A percentile compares a stretch with the other conserved stretches of the same genome.
Evolutionary conservation across 2,113 vertebrate species (phyloP).

Genomic region (Canis aureus): DNA sequence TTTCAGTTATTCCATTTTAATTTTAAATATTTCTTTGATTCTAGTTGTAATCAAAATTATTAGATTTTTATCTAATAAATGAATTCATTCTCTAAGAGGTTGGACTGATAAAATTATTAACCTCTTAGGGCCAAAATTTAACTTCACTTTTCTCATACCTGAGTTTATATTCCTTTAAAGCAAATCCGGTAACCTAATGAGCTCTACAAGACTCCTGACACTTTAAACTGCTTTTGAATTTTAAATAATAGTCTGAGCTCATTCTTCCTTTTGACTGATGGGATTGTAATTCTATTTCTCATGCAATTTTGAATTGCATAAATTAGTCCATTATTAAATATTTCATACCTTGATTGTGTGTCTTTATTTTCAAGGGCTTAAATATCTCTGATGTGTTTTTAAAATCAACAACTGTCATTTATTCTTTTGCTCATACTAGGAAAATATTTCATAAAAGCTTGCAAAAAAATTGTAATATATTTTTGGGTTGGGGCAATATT

Average conservation of each 20-base stretch:
- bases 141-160: neutral
- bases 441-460: neutral
- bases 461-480: neutral
- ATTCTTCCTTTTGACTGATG: neutral
- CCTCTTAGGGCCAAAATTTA: neutral
- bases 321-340: slow-evolving; percentile 37
- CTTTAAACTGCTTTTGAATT: neutral
- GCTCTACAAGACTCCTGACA: neutral
- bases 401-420: slow-evolving; percentile 32
- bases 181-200: neutral
- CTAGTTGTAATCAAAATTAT: neutral
- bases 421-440: neutral
- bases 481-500: neutral
- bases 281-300: slow-evolving; percentile 8
- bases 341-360: neutral
- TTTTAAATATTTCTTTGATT: neutral
- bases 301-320: neutral
- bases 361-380: slow-evolving; percentile 6
- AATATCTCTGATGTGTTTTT: neutral
- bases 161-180: neutral
- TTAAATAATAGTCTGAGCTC: neutral
- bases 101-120: neutral
- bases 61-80: neutral
- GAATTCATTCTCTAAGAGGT: neutral
- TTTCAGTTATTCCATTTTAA: neutral